Evolutionary conservation across 1,140 invertebrate genomes (phyloP).

Genomic region (Lepidotrigona ventralis): DNA sequence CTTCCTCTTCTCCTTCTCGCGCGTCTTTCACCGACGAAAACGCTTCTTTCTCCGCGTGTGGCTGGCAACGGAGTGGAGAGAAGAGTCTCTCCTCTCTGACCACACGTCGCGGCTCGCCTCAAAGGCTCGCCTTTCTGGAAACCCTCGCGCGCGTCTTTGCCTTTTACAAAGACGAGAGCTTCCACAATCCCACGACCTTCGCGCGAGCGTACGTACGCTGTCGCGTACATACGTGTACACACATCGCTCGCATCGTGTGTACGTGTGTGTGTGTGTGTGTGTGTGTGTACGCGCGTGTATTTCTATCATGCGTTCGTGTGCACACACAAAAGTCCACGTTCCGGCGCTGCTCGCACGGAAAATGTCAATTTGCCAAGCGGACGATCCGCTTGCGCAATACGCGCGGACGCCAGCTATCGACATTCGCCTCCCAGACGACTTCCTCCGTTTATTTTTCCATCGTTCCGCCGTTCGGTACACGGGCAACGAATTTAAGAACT

Average conservation of each 20-base stretch:
- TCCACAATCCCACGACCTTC: conserved; percentile 50
- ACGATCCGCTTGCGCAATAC: conserved; percentile 35
- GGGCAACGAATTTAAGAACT: background rate
- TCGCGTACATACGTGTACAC: background rate
- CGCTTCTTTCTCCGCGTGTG: conserved; percentile 12
- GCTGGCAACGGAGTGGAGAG: background rate
- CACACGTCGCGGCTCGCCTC: conserved; percentile 29
- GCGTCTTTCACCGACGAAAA: conserved; percentile 17
- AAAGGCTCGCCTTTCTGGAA: conserved; percentile 53
- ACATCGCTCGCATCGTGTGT: background rate
- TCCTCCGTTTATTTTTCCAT: conserved; percentile 7
- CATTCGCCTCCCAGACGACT: background rate
- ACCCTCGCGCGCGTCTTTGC: conserved; percentile 32
- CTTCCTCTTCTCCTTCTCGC: background rate
- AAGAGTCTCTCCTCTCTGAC: background rate
- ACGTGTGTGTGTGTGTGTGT: too few species aligned
- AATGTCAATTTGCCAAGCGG: conserved; percentile 43
- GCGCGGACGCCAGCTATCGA: conserved; percentile 8
- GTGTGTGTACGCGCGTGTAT: too few species aligned
- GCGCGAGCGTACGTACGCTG: conserved; percentile 19
- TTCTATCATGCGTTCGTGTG: background rate
- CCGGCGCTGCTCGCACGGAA: conserved; percentile 16
- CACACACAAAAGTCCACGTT: conserved; percentile 25
- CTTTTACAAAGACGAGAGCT: conserved; percentile 31
- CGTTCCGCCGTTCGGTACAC: background rate